These are phyloP conservation scores for Cossypha heuglini DNA, from an alignment of 2,797 vertebrate species.

Conservation along the genomic window DNA sequence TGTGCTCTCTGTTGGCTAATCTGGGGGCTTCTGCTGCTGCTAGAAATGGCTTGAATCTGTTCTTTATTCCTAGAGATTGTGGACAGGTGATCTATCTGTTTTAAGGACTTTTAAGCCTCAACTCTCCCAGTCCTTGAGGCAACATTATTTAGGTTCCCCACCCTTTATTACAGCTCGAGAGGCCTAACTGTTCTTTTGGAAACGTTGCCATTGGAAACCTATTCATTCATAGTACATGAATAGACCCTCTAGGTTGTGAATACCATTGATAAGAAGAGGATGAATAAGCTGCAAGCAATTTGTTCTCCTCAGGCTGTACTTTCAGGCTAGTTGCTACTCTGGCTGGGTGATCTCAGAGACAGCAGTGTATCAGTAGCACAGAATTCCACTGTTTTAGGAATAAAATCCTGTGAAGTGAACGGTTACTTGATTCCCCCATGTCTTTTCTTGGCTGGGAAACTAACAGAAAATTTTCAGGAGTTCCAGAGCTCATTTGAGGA, in stretches of 20 bases:
- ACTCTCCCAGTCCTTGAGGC: not conserved
- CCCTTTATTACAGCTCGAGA: constrained; percentile 30
- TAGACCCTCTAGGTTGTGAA: constrained; percentile 65
- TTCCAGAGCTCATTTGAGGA: not conserved
- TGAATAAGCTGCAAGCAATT: constrained; percentile 34
- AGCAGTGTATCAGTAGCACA: not conserved
- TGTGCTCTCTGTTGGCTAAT: constrained; percentile 1
- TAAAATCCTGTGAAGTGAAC: not conserved
- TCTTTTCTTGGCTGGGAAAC: not conserved
- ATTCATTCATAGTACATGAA: constrained; percentile 74
- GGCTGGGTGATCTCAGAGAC: constrained; percentile 56
- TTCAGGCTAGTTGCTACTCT: constrained; percentile 33
- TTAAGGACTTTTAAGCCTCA: constrained; percentile 22
- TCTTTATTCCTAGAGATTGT: not conserved
- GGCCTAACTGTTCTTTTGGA: constrained; percentile 46
- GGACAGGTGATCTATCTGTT: not conserved
- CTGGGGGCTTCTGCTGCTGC: not conserved
- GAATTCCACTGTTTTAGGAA: not conserved
- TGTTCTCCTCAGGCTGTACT: constrained; percentile 42
- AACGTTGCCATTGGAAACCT: constrained; percentile 76
- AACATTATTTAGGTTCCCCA: constrained; percentile 39
- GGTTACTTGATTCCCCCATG: not conserved
- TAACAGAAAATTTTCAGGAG: not conserved
- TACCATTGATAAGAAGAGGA: constrained; percentile 54
- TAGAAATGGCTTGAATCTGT: not conserved